Base-by-base conservation (phyloP, 2,797 vertebrate species). In the Hydrocynus forskahlii region DNA sequence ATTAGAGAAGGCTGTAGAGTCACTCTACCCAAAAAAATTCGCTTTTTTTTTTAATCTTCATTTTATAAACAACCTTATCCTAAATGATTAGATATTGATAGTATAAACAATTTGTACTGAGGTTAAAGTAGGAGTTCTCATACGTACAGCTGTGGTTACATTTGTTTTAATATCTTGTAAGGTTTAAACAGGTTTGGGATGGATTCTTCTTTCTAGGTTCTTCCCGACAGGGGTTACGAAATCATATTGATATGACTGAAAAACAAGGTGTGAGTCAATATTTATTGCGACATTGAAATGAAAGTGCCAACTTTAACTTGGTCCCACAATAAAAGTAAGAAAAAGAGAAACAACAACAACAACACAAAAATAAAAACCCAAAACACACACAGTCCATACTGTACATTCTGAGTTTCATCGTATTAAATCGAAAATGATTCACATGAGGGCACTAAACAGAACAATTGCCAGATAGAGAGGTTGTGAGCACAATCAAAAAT, bases 341-440 rank as follows among this genome's bases (percentile, higher is more conserved):
- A 16, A 38, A 3, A 57, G 4, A 57, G 19, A 35, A 35, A n/a
- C 8, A 59, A n/a, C n/a, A 21, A 57, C 7, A n/a, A 57, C 0
- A n/a, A 21, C 8, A 29, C 29, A 59, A 59, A 21, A 25, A 60
- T 0, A 79, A 54, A 82, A 82, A 83, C 72, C 2, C 35, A 40
- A 71, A 57, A 52, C 89, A 91, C 91, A 87, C 87, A 94, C 89
- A 88, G 89, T 91, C 88, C 86, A 79, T 83, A 92, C 92, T 94
- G 93, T 94, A 95, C 94, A 94, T 93, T 95, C 93, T 91, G 91
- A 92, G 89, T 91, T 63, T 68, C 45, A 16, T 91, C 85, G 89
- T 92, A 88, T 93, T 90, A 87, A 92, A 93, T 93, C 95, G 88
- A 95, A 95, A 94, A 85, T 84, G 84, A 68, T 84, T 85, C 88